Conservation (phyloP, 2,113 vertebrate genomes). For the Syngnathus scovelli region DNA sequence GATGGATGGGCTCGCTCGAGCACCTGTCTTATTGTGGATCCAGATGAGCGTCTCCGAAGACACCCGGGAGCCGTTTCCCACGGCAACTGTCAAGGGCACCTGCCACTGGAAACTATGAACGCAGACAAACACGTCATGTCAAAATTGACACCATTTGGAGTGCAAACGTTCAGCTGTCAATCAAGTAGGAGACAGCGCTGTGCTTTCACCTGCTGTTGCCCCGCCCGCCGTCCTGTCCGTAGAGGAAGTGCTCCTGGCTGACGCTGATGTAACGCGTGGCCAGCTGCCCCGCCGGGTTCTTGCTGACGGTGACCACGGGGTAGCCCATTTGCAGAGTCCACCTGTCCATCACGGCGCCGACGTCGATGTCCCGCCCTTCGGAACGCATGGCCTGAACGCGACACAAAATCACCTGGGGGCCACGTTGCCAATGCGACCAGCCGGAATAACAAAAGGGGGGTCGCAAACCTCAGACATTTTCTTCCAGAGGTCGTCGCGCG, state of each 20-base stretch:
- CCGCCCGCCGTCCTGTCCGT: constrained; percentile 75
- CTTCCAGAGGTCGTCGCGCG: constrained; percentile 90
- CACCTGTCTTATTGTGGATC: constrained; percentile 97
- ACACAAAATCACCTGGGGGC: background rate
- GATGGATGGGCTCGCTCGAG: no score
- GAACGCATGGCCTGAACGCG: constrained; percentile 81
- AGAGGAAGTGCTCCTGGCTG: constrained; percentile 91
- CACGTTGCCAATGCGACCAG: constrained; percentile 25
- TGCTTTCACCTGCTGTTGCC: constrained; percentile 77
- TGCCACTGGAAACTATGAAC: constrained; percentile 89
- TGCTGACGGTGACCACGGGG: constrained; percentile 88
- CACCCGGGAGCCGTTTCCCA: constrained; percentile 85
- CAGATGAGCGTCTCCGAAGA: constrained; percentile 88
- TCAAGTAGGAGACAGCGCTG: constrained; percentile 55
- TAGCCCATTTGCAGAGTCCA: constrained; percentile 99
- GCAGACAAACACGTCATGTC: background rate
- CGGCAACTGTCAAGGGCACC: constrained; percentile 88
- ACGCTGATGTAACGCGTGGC: constrained; percentile 73
- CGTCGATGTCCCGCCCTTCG: constrained; percentile 87
- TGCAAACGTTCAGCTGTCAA: background rate
- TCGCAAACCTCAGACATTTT: constrained; percentile 80
- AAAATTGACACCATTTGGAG: no score
- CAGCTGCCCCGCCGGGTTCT: constrained; percentile 76
- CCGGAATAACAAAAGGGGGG: background rate
- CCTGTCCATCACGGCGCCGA: constrained; percentile 92